phyloP scores from a whole-genome alignment of 2,888 invertebrate genomes.

The Stomorhina lunata region DNA sequence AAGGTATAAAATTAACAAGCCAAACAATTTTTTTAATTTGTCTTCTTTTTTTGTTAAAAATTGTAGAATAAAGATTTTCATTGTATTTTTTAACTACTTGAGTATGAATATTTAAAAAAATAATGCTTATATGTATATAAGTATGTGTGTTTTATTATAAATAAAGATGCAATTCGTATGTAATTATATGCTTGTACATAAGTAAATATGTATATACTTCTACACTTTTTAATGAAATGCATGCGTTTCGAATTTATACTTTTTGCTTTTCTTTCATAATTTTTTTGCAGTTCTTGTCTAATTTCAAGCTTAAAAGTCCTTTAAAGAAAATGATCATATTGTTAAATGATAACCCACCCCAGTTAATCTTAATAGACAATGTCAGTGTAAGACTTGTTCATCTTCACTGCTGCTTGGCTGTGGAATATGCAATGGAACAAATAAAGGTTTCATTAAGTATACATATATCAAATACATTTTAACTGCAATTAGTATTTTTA shows the following conservation, averaged over 20 bases:
- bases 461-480: too few species aligned
- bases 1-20: slow-evolving; percentile 45
- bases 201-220: slow-evolving; percentile 21
- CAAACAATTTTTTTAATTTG: slow-evolving; percentile 27
- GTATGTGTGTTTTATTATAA: neutral
- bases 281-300: slow-evolving; percentile 35
- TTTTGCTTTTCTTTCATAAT: slow-evolving; percentile 2
- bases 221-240: slow-evolving; percentile 42
- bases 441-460: slow-evolving; percentile 23
- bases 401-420: slow-evolving; percentile 62
- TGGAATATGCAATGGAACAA: slow-evolving; percentile 50
- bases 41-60: neutral
- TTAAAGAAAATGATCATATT: slow-evolving; percentile 45
- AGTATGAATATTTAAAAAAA: too few species aligned
- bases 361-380: slow-evolving; percentile 58
- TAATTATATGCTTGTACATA: neutral
- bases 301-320: slow-evolving; percentile 61
- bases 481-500: too few species aligned
- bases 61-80: neutral
- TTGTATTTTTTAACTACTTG: slow-evolving; percentile 37
- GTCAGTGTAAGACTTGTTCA: slow-evolving; percentile 61
- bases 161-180: neutral
- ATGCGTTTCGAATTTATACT: slow-evolving; percentile 37
- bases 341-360: slow-evolving; percentile 53
- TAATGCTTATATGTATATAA: neutral